phyloP scores from a whole-genome alignment of 2,888 invertebrate genomes.

The Spisula solida region DNA sequence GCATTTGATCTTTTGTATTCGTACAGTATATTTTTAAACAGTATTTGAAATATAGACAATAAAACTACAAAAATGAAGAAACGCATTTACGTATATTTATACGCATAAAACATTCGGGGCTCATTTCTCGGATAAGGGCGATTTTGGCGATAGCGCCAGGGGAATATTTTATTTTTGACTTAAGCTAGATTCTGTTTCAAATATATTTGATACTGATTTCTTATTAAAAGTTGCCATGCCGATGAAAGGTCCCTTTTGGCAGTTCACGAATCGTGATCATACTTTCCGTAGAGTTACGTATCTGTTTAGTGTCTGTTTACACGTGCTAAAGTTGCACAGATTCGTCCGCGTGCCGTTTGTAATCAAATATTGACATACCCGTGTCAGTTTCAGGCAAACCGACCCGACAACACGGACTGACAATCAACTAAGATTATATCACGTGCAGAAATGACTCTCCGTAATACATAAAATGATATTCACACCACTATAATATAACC shows the following conservation, averaged over 20 bases:
- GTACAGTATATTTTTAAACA: no score
- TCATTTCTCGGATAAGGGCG: no score
- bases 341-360: conserved; percentile 12
- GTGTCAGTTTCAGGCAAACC: background rate
- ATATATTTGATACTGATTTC: background rate
- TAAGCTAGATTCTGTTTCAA: no score
- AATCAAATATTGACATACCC: conserved; percentile 48
- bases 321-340: background rate
- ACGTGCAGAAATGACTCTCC: background rate
- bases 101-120: no score
- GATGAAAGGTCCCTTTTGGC: background rate
- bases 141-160: no score
- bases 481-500: conserved; percentile 15
- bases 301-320: conserved; percentile 27
- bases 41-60: no score
- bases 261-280: background rate
- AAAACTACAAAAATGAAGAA: no score
- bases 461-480: conserved; percentile 28
- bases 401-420: background rate
- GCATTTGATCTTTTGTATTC: no score
- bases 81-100: no score
- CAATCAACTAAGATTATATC: conserved; percentile 6
- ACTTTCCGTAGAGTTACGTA: background rate
- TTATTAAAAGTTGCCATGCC: background rate
- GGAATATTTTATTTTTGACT: no score